Base-by-base conservation (phyloP, 2,888 invertebrate species). In the Drosophila sordidula region DNA sequence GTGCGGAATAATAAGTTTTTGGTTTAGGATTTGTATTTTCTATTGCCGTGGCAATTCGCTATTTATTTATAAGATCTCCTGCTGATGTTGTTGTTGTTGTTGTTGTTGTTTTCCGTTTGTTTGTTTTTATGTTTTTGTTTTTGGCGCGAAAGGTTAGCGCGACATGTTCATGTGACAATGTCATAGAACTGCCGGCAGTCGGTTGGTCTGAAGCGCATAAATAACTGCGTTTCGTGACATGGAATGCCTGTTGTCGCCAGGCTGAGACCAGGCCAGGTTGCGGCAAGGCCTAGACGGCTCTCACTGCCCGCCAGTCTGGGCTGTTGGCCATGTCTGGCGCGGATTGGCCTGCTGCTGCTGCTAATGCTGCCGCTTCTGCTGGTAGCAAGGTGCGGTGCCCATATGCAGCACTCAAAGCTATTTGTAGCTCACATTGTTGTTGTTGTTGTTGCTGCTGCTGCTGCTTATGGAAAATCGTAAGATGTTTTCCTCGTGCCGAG, bases 161-260 rank as follows among this genome's bases (percentile, higher is more conserved):
- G 83, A 89, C 89, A 85, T 89, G 83, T 82, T 87, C 87, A 89
- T 86, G 89, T 88, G 89, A 89, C 85, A 89, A 79, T 89, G 88
- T 89, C 80, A 79, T 68, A 74, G 84, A 87, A 86, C 77, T 85
- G 82, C 77, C 83, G 77, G 73, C 86, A 80, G 80, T 79, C 75
- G 54, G 66, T 47, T 56, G 62, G 67, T 50, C 68, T 88, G 87
- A 89, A 88, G 89, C 89, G 89, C 85, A 86, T 86, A 86, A 86
- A 86, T 86, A 86, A 86, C 89, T 88, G 89, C 89, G 87, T 88
- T 75, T 89, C 34, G 69, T 86, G 85, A 89, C 85, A 88, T 82
- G 79, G 70, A 70, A 74, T 79, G 81, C 79, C 36, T 62, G 58
- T 54, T 72, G 67, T 76, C 61, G 75, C 67, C 69, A 32, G 58